Conservation (phyloP, 2,888 invertebrate genomes). For the Cyclophora albipunctata region DNA sequence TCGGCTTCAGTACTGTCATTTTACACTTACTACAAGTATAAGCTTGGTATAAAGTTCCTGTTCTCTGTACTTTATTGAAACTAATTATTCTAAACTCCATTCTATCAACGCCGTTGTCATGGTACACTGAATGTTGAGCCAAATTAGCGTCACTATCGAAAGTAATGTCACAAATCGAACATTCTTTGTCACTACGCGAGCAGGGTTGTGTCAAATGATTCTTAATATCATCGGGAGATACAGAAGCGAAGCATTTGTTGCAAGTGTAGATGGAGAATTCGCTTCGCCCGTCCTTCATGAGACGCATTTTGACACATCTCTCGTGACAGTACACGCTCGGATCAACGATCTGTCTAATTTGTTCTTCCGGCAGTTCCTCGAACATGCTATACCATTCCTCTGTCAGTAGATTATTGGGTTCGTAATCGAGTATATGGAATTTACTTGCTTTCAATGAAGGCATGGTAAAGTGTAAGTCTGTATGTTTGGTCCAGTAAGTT, state of each 20-base stretch:
- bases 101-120: conserved; percentile 2
- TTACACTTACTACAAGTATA: conserved; percentile 7
- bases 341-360: conserved; percentile 27
- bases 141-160: conserved; percentile 9
- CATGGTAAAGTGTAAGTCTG: conserved; percentile 26
- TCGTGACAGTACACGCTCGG: conserved; percentile 30
- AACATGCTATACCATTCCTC: conserved; percentile 38
- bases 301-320: conserved; percentile 25
- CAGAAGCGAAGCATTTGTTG: conserved; percentile 22
- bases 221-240: conserved; percentile 6
- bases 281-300: conserved; percentile 26
- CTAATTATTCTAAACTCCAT: conserved; percentile 13
- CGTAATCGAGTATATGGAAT: conserved; percentile 29
- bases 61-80: conserved; percentile 6
- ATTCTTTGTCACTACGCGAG: conserved; percentile 2
- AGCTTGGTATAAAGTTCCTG: background rate
- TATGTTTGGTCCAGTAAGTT: conserved; percentile 29
- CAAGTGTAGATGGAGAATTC: conserved; percentile 35
- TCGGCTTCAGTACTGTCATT: background rate
- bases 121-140: conserved; percentile 8
- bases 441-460: conserved; percentile 4
- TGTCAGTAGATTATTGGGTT: conserved; percentile 26
- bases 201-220: conserved; percentile 7
- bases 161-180: conserved; percentile 8
- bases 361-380: conserved; percentile 22